Evolutionary conservation across 2,797 vertebrate species (phyloP).

Genomic region (Calcarius lapponicus): DNA sequence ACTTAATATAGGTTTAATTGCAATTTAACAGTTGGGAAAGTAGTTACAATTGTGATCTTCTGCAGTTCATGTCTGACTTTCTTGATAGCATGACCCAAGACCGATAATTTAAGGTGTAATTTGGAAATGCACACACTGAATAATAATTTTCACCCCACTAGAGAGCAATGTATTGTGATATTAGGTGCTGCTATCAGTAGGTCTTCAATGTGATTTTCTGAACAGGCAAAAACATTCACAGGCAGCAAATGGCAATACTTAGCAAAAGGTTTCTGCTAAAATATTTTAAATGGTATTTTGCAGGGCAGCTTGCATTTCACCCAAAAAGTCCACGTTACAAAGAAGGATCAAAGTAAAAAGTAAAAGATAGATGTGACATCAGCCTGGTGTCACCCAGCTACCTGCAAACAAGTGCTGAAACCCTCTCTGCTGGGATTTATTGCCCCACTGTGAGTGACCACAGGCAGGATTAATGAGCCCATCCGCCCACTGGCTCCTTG

Average conservation of each 20-base stretch:
- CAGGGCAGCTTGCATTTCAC: neutral
- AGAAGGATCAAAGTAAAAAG: neutral
- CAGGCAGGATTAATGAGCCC: neutral
- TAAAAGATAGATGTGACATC: neutral
- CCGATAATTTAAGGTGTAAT: constrained; percentile 35
- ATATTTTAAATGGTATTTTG: neutral
- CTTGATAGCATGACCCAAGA: neutral
- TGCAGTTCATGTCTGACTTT: neutral
- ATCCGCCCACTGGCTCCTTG: neutral
- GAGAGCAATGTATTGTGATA: constrained; percentile 23
- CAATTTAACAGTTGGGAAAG: neutral
- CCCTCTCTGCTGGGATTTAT: neutral
- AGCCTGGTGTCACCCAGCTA: neutral
- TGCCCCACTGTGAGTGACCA: neutral
- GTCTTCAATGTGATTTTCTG: neutral
- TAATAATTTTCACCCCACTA: constrained; percentile 12
- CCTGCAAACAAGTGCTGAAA: neutral
- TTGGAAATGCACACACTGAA: neutral
- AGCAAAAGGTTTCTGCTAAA: neutral
- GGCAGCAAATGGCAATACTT: neutral
- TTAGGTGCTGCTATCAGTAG: constrained; percentile 18
- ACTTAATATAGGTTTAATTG: neutral
- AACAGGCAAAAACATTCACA: neutral
- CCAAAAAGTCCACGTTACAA: rapidly evolving
- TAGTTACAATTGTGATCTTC: constrained; percentile 39